Percentiles rank a stretch among this genome's conserved stretches.
Conservation (phyloP, 37 sponge, comb jelly and placozoan genomes). For the Bolinopsis microptera region DNA sequence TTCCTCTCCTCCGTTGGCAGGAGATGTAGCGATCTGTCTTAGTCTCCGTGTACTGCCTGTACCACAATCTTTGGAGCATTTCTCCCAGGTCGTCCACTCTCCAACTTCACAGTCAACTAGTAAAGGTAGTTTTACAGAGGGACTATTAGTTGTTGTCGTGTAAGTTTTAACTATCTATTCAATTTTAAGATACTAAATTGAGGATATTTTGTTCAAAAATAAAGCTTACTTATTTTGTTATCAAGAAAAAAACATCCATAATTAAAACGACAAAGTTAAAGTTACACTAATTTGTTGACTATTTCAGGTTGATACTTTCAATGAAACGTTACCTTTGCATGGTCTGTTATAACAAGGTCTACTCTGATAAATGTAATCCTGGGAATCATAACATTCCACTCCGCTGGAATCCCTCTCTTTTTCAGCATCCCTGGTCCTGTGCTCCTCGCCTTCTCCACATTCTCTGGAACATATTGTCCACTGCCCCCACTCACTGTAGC, state of each 20-base stretch:
- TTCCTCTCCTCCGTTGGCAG: conserved; percentile 30
- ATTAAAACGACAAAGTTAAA: too few species aligned
- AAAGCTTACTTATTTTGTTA: too few species aligned
- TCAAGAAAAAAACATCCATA: too few species aligned
- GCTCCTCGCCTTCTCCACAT: conserved; percentile 27
- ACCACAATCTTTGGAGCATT: conserved; percentile 7
- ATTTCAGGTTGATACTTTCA: too few species aligned
- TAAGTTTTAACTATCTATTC: too few species aligned
- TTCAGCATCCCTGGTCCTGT: background rate
- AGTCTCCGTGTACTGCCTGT: background rate
- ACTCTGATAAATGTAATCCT: background rate
- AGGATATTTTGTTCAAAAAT: too few species aligned
- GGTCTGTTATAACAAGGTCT: background rate
- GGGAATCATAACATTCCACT: background rate
- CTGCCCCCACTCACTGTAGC: background rate
- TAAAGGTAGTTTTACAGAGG: background rate
- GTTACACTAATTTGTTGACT: too few species aligned
- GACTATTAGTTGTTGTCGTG: too few species aligned
- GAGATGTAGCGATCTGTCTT: background rate
- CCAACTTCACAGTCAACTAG: conserved; percentile 44
- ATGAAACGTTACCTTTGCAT: conserved; percentile 27
- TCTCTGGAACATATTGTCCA: conserved; percentile 19
- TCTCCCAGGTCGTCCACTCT: conserved; percentile 46
- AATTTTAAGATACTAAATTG: too few species aligned
- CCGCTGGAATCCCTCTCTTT: background rate